A percentile compares a stretch with the other conserved stretches of the same genome.
phyloP scores from a whole-genome alignment of 2,888 invertebrate species.

The Sthenelais limicola region DNA sequence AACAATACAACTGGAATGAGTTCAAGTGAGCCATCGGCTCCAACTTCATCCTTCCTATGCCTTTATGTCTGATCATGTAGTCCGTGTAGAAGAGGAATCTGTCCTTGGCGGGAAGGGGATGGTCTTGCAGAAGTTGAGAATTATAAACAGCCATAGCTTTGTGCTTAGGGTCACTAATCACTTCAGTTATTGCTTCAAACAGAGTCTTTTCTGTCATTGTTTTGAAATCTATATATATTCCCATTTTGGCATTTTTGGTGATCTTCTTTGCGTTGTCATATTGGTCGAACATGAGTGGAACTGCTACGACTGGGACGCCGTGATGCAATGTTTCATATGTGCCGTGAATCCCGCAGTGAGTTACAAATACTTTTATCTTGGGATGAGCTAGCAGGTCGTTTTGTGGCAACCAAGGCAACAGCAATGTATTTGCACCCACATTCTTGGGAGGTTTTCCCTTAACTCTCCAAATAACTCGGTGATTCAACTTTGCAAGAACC shows the following conservation, averaged over 20 bases:
- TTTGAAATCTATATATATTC: slow-evolving; percentile 54
- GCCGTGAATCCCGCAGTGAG: slow-evolving; percentile 83
- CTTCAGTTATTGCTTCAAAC: slow-evolving; percentile 24
- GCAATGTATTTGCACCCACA: neutral
- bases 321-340: slow-evolving; percentile 77
- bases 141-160: slow-evolving; percentile 38
- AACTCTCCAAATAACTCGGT: slow-evolving; percentile 16
- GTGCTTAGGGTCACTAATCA: slow-evolving; percentile 42
- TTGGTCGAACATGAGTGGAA: slow-evolving; percentile 72
- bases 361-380: slow-evolving; percentile 80
- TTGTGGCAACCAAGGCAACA: slow-evolving; percentile 50
- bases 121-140: slow-evolving; percentile 42
- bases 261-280: slow-evolving; percentile 53
- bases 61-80: slow-evolving; percentile 46
- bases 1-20: slow-evolving; percentile 44
- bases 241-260: slow-evolving; percentile 64
- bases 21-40: slow-evolving; percentile 15
- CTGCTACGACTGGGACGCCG: slow-evolving; percentile 71
- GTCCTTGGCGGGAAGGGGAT: slow-evolving; percentile 44
- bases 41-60: slow-evolving; percentile 42
- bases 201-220: slow-evolving; percentile 35
- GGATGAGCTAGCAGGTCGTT: slow-evolving; percentile 75
- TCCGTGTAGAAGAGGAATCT: slow-evolving; percentile 44
- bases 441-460: slow-evolving; percentile 3
- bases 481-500: slow-evolving; percentile 1